Evolutionary conservation across 2,797 vertebrate genomes (phyloP).

Genomic region (Neosilurus mollespiculum): DNA sequence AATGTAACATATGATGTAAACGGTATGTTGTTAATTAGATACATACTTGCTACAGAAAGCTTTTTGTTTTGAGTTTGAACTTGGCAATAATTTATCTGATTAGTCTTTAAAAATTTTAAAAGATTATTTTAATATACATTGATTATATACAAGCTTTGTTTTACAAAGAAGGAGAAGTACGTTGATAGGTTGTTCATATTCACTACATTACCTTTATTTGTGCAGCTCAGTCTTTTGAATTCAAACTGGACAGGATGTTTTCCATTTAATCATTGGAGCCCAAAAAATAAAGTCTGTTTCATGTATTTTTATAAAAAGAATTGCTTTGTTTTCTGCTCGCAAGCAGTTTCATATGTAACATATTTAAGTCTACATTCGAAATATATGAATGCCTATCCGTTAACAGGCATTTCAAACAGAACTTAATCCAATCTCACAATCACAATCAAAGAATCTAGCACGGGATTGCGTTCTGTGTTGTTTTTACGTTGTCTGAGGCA

Average conservation of each 20-base stretch:
- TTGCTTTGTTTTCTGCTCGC: too few relatives aligned
- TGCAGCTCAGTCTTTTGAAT: background rate
- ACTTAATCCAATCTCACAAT: too few relatives aligned
- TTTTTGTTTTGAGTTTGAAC: background rate
- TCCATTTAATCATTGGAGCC: background rate
- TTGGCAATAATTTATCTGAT: too few relatives aligned
- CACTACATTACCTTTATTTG: background rate
- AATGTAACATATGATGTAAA: constrained; percentile 13
- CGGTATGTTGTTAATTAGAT: background rate
- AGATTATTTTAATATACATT: background rate
- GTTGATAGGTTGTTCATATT: background rate
- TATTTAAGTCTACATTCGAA: too few relatives aligned
- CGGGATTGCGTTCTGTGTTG: too few relatives aligned
- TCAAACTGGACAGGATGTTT: background rate
- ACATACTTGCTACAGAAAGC: background rate
- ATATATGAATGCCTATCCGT: too few relatives aligned
- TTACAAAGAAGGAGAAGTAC: background rate
- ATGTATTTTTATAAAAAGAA: too few relatives aligned
- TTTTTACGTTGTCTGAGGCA: too few relatives aligned
- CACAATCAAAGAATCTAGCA: too few relatives aligned
- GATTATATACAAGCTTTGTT: background rate
- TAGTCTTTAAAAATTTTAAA: background rate
- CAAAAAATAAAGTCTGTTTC: background rate
- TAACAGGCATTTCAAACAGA: too few relatives aligned
- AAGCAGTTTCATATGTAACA: too few relatives aligned